Base-by-base conservation (phyloP, 2,888 invertebrate species). In the Fragum fragum region DNA sequence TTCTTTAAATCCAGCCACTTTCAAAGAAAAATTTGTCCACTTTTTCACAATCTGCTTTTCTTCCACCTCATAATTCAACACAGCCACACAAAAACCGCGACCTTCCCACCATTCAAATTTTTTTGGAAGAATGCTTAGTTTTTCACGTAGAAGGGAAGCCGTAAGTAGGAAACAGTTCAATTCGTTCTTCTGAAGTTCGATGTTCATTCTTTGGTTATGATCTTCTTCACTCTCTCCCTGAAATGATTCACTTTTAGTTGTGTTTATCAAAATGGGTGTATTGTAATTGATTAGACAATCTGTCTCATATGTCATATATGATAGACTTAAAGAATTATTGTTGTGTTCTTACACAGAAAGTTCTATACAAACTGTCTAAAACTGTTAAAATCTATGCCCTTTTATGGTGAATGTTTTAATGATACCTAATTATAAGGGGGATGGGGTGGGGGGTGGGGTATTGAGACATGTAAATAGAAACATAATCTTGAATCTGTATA, bases 31-130 rank as follows among this genome's bases (percentile, higher is more conserved):
- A 53, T 89, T 83, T 36, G 88, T 87, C 53, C 85, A 87, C 28
- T 83, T 83, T 55, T 84, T 75, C n/a, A 57, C 68, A 26, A 73
- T 57, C 14, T 72, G 71, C 57, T 77, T 85, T 53, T 89, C 89
- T 69, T 89, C 89, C 14, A 66, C 76, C 39, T 81, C 78, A 73
- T 87, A 89, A 70, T 89, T 79, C 1, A 89, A 32, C 11, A 88
- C 85, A 59, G 87, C 82, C 16, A 83, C 77, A 69, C 81, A 81
- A 55, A 86, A 86, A 14, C 87, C 86, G 18, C 76, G 68, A 0
- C 86, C 88, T 72, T 89, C 89, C 82, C 86, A 88, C 88, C 88
- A 90, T 68, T 90, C 88, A 76, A 89, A 75, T 32, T 70, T 80
- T 63, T 79, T 63, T 0, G 88, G 88, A 11, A 89, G 76, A 26